These are phyloP conservation scores for Rhagonycha lutea DNA, from an alignment of 2,888 invertebrate genomes.

Conservation along the genomic window DNA sequence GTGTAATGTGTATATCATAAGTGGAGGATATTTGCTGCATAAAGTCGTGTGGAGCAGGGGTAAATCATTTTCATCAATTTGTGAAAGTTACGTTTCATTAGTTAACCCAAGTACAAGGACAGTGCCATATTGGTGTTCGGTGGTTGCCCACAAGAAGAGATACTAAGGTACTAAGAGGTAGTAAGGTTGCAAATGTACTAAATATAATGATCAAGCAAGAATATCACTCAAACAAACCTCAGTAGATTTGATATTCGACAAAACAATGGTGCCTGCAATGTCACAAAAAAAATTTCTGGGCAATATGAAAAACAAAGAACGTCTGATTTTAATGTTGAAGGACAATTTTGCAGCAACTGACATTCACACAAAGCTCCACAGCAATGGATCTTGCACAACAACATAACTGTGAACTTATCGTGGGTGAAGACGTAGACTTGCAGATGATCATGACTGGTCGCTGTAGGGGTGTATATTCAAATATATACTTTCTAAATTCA, in stretches of 20 bases:
- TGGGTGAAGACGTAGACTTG: conserved; percentile 6
- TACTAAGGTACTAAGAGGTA: too few relatives aligned
- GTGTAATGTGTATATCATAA: too few relatives aligned
- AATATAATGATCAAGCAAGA: neutral
- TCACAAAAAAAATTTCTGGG: conserved; percentile 5
- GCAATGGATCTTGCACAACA: neutral
- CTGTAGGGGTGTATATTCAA: conserved; percentile 1
- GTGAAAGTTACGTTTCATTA: too few relatives aligned
- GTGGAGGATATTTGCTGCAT: too few relatives aligned
- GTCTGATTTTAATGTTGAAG: conserved; percentile 8
- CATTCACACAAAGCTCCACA: neutral
- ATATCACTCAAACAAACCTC: neutral
- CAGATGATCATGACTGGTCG: conserved; percentile 5
- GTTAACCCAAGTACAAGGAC: neutral
- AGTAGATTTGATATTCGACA: neutral
- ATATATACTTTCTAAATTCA: conserved; percentile 9
- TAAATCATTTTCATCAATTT: too few relatives aligned
- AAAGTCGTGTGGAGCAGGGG: too few relatives aligned
- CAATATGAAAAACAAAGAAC: conserved; percentile 5
- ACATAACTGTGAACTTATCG: neutral
- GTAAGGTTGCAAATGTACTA: too few relatives aligned
- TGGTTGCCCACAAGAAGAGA: too few relatives aligned
- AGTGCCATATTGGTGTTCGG: neutral
- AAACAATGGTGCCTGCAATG: conserved; percentile 1
- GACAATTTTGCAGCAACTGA: conserved; percentile 4